A percentile compares a stretch with the other conserved stretches of the same genome.
phyloP scores from a whole-genome alignment of 2,797 vertebrate species.

The Podarcis siculus region DNA sequence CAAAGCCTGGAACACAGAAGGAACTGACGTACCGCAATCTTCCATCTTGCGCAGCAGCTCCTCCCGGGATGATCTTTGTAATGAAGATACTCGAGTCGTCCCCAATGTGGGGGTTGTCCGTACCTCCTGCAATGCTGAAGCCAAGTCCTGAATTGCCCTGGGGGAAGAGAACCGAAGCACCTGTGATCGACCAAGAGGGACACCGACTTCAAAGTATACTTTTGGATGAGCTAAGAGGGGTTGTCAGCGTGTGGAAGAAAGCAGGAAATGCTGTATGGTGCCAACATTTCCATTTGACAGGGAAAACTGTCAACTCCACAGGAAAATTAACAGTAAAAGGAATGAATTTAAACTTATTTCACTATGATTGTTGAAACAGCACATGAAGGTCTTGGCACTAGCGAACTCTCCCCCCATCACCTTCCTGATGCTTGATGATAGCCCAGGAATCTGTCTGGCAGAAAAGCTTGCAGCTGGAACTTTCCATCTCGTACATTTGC shows the following conservation, averaged over 20 bases:
- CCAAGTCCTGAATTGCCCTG: slow-evolving; percentile 97
- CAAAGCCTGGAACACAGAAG: background rate
- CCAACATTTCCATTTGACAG: background rate
- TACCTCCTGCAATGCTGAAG: slow-evolving; percentile 97
- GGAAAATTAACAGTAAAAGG: background rate
- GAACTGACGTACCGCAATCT: slow-evolving; percentile 85
- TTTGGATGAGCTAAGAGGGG: background rate
- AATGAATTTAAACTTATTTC: background rate
- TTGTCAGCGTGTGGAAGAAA: background rate
- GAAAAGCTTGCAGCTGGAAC: background rate
- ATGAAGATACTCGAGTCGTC: slow-evolving; percentile 98
- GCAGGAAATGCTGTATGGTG: too few species aligned
- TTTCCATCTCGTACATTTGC: background rate
- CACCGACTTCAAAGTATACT: background rate
- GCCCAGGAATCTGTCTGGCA: too few species aligned
- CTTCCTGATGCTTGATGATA: background rate
- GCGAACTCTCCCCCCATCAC: background rate
- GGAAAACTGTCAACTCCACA: too few species aligned
- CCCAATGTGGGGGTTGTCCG: slow-evolving; percentile 96
- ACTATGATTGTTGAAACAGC: background rate
- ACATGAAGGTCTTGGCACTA: background rate
- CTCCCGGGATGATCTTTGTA: slow-evolving; percentile 95
- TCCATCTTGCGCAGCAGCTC: slow-evolving; percentile 94
- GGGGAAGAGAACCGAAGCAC: background rate
- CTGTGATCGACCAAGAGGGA: background rate